Base-by-base conservation (phyloP, 2,113 vertebrate species). In the Synodontis membranacea region DNA sequence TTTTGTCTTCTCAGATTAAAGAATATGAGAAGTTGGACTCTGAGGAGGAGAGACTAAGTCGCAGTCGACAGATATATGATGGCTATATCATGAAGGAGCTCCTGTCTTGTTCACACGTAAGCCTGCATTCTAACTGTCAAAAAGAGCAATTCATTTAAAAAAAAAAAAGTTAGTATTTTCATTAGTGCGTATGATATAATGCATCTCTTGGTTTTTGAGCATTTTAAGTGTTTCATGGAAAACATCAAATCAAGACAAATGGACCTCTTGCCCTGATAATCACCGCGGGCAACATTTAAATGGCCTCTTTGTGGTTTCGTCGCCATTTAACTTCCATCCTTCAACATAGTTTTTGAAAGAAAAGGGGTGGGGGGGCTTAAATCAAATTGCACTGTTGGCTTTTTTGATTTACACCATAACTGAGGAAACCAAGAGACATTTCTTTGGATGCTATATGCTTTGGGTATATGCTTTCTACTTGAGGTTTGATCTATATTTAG, bases 41-140 rank as follows among this genome's bases (percentile, higher is more conserved):
- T 0, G 97, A 99, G 89, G 97, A 97, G 48, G 98, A 99, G 66
- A 93, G 98, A 17, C 89, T 97, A 83, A 93, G 90, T 84, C 93
- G 97, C 54, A 99, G 98, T 89, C 95, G 97, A 25, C 97, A 98
- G 90, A 98, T 99, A 75, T 99, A 99, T 0, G 98, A 99, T 72
- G 94, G 94, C 1, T 98, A 97, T 91, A 97, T 99, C 88, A 99
- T 99, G 98, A 99, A 97, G 94, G 98, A 99, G 93, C 96, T 99
- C 7, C 96, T 99, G 28, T 97, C 97, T 37, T 98, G 96, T 89
- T 99, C 98, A 1, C 98, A 99, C 0, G 98, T 99, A 92, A 92
- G 96, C 91, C 54, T 9, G 7, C 23, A 56, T 2, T 10, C n/a
- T 62, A 11, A 39, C 21, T 37, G 52, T 37, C 34, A 37, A 48